Conservation (phyloP, 2,797 vertebrate species). For the Acridotheres tristis region DNA sequence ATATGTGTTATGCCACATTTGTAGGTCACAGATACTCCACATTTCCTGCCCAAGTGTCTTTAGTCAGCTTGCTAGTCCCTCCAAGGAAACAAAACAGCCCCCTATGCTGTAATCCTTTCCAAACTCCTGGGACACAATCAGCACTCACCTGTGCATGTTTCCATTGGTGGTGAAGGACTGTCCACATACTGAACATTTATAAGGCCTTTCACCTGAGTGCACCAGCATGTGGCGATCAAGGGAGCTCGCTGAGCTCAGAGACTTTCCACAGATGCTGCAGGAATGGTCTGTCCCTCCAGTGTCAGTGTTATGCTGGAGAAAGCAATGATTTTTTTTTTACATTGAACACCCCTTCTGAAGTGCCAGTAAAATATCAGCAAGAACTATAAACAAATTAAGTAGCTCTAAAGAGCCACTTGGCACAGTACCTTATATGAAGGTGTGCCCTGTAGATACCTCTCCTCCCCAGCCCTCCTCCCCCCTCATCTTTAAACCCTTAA, state of each 20-base stretch:
- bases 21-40: not conserved
- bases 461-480: not conserved
- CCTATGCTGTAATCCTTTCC: not conserved
- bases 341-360: slow-evolving; percentile 18
- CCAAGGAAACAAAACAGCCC: not conserved
- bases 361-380: slow-evolving; percentile 6
- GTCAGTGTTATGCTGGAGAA: slow-evolving; percentile 91
- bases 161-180: slow-evolving; percentile 98
- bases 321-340: slow-evolving; percentile 57
- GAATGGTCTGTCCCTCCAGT: slow-evolving; percentile 91
- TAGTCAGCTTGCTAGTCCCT: not conserved
- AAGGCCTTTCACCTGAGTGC: slow-evolving; percentile 96
- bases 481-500: not conserved
- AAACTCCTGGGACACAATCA: not conserved
- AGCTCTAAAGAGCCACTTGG: not conserved
- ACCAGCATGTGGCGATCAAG: slow-evolving; percentile 98
- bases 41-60: not conserved
- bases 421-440: not conserved
- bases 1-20: not conserved
- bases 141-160: slow-evolving; percentile 96
- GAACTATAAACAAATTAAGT: not conserved
- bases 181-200: slow-evolving; percentile 89
- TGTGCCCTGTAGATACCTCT: not conserved
- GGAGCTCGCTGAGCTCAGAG: slow-evolving; percentile 95
- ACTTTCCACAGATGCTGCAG: slow-evolving; percentile 97